Base-by-base conservation (phyloP, 2,113 vertebrate genomes). In the Halichoeres trimaculatus region DNA sequence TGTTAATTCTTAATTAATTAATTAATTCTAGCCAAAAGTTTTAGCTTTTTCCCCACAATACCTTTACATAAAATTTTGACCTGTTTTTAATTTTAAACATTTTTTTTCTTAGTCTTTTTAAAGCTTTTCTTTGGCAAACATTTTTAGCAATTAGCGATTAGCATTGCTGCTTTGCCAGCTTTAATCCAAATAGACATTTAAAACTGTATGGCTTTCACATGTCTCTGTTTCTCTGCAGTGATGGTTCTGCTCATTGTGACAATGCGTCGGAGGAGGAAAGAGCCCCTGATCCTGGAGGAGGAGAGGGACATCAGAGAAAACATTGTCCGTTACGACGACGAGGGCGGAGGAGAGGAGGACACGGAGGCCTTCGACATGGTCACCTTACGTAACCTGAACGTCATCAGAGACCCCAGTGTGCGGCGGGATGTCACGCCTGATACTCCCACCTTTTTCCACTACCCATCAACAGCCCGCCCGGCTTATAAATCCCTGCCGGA, bases 281-380 rank as follows among this genome's bases (percentile, higher is more conserved):
- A 96, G 56, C 97, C 98, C 0, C 95, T 98, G 34, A 97, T 98
- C 72, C 95, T 98, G 1, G 97, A 99, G 17, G 98, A 99, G 67
- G 97, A 99, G 83, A 78, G 96, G 58, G 97, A 98, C 73, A 95
- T 98, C 80, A 80, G 97, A 34, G 98, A 99, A 83, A 99, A 99
- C 51, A 98, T 99, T 0, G 97, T 99, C 1, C 92, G 97, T 2
- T 99, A 99, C 0, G 98, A 99, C 4, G 98, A 99, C 0, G 98
- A 99, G 63, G 98, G 98, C 0, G 98, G 98, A 0, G 98, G 98
- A 17, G 98, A 99, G 85, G 97, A 99, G 76, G 98, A 99, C 91
- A 99, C 97, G 0, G 97, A 98, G 67, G 97, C 97, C 40, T 99
- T 99, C 41, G 97, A 99, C 86, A 98, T 99, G 97, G 95, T 96